Evolutionary conservation across 2,113 vertebrate species (phyloP).

Genomic region (Lampris incognitus): DNA sequence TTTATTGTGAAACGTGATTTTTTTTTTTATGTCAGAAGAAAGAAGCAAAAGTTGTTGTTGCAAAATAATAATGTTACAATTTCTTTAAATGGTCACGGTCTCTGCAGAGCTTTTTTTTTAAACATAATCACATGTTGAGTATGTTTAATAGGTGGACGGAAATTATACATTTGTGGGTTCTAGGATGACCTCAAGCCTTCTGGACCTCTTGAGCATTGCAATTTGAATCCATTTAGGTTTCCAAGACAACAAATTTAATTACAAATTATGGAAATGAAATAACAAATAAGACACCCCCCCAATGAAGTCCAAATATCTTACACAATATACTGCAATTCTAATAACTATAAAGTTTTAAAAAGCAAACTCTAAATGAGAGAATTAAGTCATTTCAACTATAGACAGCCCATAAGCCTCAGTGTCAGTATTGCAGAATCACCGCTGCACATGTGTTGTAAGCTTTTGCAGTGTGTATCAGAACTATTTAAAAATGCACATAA

Average conservation of each 20-base stretch:
- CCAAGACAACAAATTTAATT: slow-evolving; percentile 43
- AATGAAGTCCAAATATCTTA: slow-evolving; percentile 41
- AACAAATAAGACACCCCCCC: slow-evolving; percentile 41
- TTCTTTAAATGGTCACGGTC: slow-evolving; percentile 26
- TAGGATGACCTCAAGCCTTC: slow-evolving; percentile 62
- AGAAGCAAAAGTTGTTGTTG: slow-evolving; percentile 8
- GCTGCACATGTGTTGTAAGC: slow-evolving; percentile 46
- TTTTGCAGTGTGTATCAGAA: slow-evolving; percentile 73
- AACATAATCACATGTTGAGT: slow-evolving; percentile 31
- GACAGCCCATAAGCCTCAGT: slow-evolving; percentile 84
- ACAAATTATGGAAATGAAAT: slow-evolving; percentile 23
- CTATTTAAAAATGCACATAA: slow-evolving; percentile 78
- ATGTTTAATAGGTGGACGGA: slow-evolving; percentile 48
- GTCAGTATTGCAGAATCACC: slow-evolving; percentile 82
- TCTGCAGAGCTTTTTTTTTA: slow-evolving; percentile 28
- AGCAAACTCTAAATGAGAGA: slow-evolving; percentile 25
- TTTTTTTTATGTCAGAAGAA: slow-evolving; percentile 18
- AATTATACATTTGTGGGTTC: slow-evolving; percentile 53
- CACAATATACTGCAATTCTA: slow-evolving; percentile 41
- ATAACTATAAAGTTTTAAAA: slow-evolving; percentile 39
- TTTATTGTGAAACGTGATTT: slow-evolving; percentile 34
- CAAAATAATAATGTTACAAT: slow-evolving; percentile 22
- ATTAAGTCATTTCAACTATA: slow-evolving; percentile 52
- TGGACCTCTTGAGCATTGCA: slow-evolving; percentile 79
- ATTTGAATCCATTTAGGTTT: slow-evolving; percentile 60